phyloP scores from a whole-genome alignment of 2,113 vertebrate genomes.

The Coturnix japonica region DNA sequence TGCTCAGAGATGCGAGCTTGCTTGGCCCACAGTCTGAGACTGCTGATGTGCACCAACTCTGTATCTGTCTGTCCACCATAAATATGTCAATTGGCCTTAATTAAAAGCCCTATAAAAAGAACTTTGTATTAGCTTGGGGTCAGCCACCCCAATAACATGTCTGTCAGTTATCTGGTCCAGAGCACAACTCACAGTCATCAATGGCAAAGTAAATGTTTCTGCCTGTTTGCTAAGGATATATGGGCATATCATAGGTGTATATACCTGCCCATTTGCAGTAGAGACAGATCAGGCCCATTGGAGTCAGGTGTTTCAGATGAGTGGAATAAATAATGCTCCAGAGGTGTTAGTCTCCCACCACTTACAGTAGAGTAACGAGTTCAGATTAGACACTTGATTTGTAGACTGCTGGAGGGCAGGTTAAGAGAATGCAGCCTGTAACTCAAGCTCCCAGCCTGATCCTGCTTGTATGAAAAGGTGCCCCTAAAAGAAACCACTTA shows the following conservation, averaged over 20 bases:
- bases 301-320: neutral
- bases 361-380: neutral
- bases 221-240: neutral
- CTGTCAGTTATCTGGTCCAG: neutral
- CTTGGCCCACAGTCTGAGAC: neutral
- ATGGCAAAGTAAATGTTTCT: neutral
- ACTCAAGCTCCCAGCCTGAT: neutral
- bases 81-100: slow-evolving; percentile 34
- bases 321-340: neutral
- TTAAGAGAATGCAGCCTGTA: neutral
- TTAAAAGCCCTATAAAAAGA: slow-evolving; percentile 42
- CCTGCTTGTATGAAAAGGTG: neutral
- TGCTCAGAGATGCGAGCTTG: neutral
- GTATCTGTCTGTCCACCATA: neutral
- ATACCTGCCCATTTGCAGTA: neutral
- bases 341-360: neutral
- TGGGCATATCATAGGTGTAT: neutral
- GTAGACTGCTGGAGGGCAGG: neutral
- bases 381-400: neutral
- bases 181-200: neutral
- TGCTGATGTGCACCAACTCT: neutral
- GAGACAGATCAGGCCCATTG: neutral
- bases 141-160: neutral
- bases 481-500: neutral
- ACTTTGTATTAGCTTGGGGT: neutral